Conservation (phyloP, 1,140 invertebrate species). For the Bacillus rossius region DNA sequence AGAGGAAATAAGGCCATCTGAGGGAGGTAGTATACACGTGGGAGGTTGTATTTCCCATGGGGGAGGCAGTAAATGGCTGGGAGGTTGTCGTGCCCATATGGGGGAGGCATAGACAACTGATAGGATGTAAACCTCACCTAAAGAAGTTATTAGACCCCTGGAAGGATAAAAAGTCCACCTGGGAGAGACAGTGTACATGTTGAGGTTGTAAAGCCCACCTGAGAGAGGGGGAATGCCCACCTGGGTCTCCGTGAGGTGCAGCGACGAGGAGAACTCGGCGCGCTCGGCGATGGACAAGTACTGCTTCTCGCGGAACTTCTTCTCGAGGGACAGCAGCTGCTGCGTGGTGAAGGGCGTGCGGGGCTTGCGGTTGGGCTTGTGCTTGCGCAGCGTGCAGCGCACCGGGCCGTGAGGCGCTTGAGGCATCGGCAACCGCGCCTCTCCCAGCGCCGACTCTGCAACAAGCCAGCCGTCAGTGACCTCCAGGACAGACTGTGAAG, state of each 20-base stretch:
- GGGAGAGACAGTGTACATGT: too few relatives aligned
- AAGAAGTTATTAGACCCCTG: not conserved
- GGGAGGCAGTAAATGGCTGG: too few relatives aligned
- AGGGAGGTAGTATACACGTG: too few relatives aligned
- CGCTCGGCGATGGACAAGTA: slow-evolving; percentile 95
- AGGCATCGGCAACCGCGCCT: not conserved
- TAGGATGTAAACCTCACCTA: too few relatives aligned
- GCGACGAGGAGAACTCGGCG: slow-evolving; percentile 90
- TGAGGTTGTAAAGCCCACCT: not conserved
- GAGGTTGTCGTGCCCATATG: too few relatives aligned
- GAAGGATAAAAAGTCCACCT: not conserved
- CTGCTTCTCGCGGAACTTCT: slow-evolving; percentile 94
- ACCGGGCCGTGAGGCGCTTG: slow-evolving; percentile 33
- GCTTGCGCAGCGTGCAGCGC: slow-evolving; percentile 90
- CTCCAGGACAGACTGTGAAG: too few relatives aligned
- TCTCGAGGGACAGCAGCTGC: slow-evolving; percentile 88
- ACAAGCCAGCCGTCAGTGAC: too few relatives aligned
- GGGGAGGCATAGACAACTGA: too few relatives aligned
- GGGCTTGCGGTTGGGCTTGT: slow-evolving; percentile 96
- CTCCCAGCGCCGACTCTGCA: too few relatives aligned
- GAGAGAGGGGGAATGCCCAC: slow-evolving; percentile 39
- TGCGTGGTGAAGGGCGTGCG: slow-evolving; percentile 96
- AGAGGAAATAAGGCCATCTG: too few relatives aligned
- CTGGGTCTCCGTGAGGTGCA: slow-evolving; percentile 93
- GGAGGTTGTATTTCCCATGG: too few relatives aligned